Base-by-base conservation (phyloP, 2,888 invertebrate genomes). In the Ectropis crepuscularia region DNA sequence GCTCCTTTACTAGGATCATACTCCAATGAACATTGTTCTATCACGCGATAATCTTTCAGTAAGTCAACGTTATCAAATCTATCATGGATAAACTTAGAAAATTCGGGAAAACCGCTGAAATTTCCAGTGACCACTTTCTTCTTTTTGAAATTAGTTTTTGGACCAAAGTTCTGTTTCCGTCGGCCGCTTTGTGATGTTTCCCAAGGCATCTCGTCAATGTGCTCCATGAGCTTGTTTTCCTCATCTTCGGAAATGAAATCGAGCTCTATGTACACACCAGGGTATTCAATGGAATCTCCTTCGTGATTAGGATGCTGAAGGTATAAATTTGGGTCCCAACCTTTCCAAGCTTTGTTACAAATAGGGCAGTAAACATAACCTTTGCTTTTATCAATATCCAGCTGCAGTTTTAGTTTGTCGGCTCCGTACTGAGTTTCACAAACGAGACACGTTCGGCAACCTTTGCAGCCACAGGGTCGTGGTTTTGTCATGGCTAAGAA, bases 111-210 rank as follows among this genome's bases (percentile, higher is more conserved):
- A 0, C 99, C 99, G 47, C 93, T 88, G 82, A 99, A 99, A n/a
- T 92, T 86, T 0, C 96, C 97, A 12, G 94, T 74, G 65, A 94
- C 95, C 6, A 99, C 87, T 86, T 97, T 98, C 74, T 95, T 95
- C 86, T 97, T 98, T 83, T 99, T 99, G 85, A 99, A 99, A 88
- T 99, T 99, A 8, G 99, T 98, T 90, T 99, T 99, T 0, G 99
- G 99, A 0, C 99, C 99, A 88, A 96, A 99, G 87, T 99, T 99
- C 95, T 99, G 99, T 86, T 99, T 99, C 63, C 98, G 94, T 57
- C 99, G 94, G 0, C 99, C 99, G 84, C 99, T 99, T 86, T 99
- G 99, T 0, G 99, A 99, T 43, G 94, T 91, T 72, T 96, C 96
- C 99, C 99, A 99, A 0, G 96, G 95, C 69, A 97, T 92, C 65